A percentile compares a stretch with the other conserved stretches of the same genome.
Conservation (phyloP, 2,113 vertebrate species). For the Camelus dromedarius region DNA sequence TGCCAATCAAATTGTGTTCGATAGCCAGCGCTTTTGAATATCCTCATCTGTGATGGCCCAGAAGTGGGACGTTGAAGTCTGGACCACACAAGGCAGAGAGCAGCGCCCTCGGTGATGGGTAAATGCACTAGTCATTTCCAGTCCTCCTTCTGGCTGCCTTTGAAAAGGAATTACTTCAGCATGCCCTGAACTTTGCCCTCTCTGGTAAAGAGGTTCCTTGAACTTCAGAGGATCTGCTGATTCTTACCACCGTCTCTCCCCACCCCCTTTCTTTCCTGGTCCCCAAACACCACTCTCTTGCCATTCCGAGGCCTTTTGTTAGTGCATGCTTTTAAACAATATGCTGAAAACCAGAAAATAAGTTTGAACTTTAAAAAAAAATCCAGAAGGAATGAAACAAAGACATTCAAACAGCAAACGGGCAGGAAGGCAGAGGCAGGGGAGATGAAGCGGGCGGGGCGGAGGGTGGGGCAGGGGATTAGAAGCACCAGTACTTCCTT, state of each 20-base stretch:
- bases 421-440: neutral
- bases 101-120: neutral
- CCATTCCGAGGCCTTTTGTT: neutral
- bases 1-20: constrained; percentile 4
- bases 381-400: constrained; percentile 7
- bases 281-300: neutral
- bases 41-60: neutral
- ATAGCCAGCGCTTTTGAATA: neutral
- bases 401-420: neutral
- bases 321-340: neutral
- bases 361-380: neutral
- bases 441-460: neutral
- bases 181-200: neutral
- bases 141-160: neutral
- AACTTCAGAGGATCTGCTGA: neutral
- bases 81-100: neutral
- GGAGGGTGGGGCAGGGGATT: neutral
- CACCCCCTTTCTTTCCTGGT: neutral
- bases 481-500: neutral
- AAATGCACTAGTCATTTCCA: neutral
- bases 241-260: neutral
- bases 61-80: neutral
- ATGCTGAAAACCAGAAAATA: neutral
- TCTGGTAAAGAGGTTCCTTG: neutral
- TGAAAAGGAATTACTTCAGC: neutral